Conservation (phyloP, 2,113 vertebrate species). For the Conger conger region DNA sequence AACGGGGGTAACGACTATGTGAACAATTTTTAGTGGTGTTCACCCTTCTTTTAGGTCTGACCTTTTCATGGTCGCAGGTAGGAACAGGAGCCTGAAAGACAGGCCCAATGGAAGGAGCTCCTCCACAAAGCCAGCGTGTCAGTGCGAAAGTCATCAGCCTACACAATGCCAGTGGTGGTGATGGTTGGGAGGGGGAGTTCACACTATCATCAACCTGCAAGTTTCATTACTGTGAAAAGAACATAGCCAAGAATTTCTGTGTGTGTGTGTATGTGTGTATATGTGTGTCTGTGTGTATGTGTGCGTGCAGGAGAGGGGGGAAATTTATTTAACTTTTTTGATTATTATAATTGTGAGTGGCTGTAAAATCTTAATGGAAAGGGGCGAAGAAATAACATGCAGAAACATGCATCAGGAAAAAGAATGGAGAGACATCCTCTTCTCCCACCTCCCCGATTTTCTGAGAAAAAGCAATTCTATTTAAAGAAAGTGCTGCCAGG, state of each 20-base stretch:
- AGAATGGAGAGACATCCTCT: not conserved
- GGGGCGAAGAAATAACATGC: not conserved
- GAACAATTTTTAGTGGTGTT: constrained; percentile 1
- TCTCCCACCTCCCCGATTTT: constrained; percentile 7
- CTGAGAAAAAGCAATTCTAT: not conserved
- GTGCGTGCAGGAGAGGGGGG: too few relatives aligned
- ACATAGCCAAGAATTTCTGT: not conserved
- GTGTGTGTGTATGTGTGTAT: not conserved
- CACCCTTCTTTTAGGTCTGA: constrained; percentile 12
- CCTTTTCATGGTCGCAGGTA: not conserved
- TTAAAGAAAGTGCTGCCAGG: not conserved
- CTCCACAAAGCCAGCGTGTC: not conserved
- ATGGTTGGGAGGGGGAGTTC: too few relatives aligned
- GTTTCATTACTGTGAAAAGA: not conserved
- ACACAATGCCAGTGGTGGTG: not conserved
- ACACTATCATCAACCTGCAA: too few relatives aligned
- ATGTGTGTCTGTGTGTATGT: not conserved
- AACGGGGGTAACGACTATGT: not conserved
- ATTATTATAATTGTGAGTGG: not conserved
- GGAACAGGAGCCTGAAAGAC: constrained; percentile 22
- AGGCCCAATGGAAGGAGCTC: not conserved
- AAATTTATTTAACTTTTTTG: not conserved
- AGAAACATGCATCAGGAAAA: not conserved
- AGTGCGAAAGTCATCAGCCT: not conserved
- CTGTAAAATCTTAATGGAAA: not conserved